A percentile compares a stretch with the other conserved stretches of the same genome.
Conservation (phyloP, 2,113 vertebrate genomes). For the Falco punctatus region DNA sequence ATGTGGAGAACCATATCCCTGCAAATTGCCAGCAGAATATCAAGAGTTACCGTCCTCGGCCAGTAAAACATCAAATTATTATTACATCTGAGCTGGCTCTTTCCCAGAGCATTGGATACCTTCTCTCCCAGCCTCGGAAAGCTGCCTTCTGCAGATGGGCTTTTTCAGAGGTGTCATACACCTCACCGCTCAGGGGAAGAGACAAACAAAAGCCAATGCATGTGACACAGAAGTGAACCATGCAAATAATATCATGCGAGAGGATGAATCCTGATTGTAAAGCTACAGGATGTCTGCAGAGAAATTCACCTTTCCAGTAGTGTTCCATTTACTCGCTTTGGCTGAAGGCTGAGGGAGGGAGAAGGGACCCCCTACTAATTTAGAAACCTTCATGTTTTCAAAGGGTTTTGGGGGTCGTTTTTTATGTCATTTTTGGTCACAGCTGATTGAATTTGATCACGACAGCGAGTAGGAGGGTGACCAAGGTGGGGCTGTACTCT, state of each 20-base stretch:
- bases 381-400: neutral
- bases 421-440: neutral
- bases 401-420: neutral
- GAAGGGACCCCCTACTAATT: neutral
- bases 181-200: conserved; percentile 9
- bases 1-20: neutral
- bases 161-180: conserved; percentile 22
- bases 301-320: neutral
- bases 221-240: neutral
- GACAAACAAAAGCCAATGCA: conserved; percentile 18
- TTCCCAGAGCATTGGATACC: conserved; percentile 18
- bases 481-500: neutral
- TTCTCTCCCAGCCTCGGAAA: neutral
- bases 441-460: neutral
- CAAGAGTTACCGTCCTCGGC: neutral
- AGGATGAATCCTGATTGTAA: neutral
- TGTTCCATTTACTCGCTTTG: neutral
- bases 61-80: conserved; percentile 19
- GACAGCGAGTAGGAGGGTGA: neutral
- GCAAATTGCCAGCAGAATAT: neutral
- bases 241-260: neutral
- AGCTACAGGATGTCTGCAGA: neutral
- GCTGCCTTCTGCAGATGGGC: conserved; percentile 45
- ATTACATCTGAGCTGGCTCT: conserved; percentile 26
- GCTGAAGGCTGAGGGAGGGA: neutral